A percentile compares a stretch with the other conserved stretches of the same genome.
Evolutionary conservation across 1,140 invertebrate genomes (phyloP).

Genomic region (Macrotrachela quadricornifera): DNA sequence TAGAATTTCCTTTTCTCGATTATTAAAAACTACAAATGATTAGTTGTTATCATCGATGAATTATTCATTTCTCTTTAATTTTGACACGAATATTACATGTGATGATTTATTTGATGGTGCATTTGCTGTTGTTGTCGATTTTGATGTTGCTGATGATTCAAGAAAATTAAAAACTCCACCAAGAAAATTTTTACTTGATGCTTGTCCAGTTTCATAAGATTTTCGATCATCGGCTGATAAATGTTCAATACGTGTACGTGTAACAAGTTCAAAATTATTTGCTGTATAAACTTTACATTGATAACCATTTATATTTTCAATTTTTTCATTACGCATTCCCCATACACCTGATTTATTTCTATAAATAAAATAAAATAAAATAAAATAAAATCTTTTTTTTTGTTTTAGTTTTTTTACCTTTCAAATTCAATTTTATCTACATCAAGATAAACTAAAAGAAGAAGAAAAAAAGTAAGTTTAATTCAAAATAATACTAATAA

Average conservation of each 20-base stretch:
- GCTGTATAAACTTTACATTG: constrained; percentile 60
- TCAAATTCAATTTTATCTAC: constrained; percentile 95
- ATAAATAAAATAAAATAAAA: constrained; percentile 14
- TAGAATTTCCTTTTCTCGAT: too few species aligned
- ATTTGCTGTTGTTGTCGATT: constrained; percentile 33
- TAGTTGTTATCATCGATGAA: too few species aligned
- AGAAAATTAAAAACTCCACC: constrained; percentile 51
- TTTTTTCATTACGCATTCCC: constrained; percentile 85
- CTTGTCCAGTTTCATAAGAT: constrained; percentile 45
- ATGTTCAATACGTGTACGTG: constrained; percentile 79
- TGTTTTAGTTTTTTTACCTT: constrained; percentile 39
- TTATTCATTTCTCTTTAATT: too few species aligned
- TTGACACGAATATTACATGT: too few species aligned
- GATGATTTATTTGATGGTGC: constrained; percentile 7
- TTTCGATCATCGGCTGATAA: constrained; percentile 33
- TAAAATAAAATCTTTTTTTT: constrained; percentile 3
- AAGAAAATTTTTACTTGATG: constrained; percentile 37
- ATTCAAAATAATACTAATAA: background rate
- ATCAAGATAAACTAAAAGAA: constrained; percentile 60
- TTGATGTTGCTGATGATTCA: constrained; percentile 62
- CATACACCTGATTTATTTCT: constrained; percentile 80
- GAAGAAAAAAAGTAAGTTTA: constrained; percentile 56
- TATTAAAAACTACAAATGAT: too few species aligned
- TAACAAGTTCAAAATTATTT: constrained; percentile 83
- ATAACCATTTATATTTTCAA: constrained; percentile 62